Percentiles rank a stretch among this genome's conserved stretches.
These are phyloP conservation scores for Acanthurus tractus DNA, from an alignment of 2,797 vertebrate species.

Conservation along the genomic window DNA sequence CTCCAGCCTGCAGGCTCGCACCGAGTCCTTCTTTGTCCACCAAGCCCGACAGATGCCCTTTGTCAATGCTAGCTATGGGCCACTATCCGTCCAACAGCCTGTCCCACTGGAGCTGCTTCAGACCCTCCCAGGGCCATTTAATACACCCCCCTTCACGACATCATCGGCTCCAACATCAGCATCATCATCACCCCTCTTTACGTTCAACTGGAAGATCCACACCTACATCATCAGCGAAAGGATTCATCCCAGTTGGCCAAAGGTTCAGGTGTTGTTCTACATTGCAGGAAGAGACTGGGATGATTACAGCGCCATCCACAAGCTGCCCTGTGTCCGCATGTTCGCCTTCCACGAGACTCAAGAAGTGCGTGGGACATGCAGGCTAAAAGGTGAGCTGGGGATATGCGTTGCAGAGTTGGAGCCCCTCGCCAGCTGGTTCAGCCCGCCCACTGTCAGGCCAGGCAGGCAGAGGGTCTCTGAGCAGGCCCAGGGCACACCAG, in stretches of 20 bases:
- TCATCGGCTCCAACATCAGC: slow-evolving; percentile 65
- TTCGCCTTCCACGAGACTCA: slow-evolving; percentile 91
- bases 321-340: slow-evolving; percentile 87
- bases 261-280: slow-evolving; percentile 90
- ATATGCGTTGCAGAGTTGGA: slow-evolving; percentile 89
- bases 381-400: slow-evolving; percentile 87
- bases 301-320: slow-evolving; percentile 85
- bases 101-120: slow-evolving; percentile 90
- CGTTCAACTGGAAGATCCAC: slow-evolving; percentile 90
- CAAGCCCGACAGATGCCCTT: slow-evolving; percentile 87
- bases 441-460: slow-evolving; percentile 85
- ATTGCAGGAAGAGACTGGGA: slow-evolving; percentile 89
- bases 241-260: slow-evolving; percentile 88
- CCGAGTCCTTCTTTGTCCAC: slow-evolving; percentile 92
- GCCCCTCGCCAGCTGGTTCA: slow-evolving; percentile 89
- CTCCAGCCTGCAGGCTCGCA: slow-evolving; percentile 91
- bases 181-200: slow-evolving; percentile 80
- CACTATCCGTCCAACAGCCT: slow-evolving; percentile 87
- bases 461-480: slow-evolving; percentile 85
- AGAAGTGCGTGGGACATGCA: slow-evolving; percentile 88
- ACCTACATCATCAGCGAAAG: slow-evolving; percentile 87
- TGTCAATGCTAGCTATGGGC: slow-evolving; percentile 93
- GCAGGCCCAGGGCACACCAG: slow-evolving; percentile 85
- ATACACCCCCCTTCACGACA: slow-evolving; percentile 59
- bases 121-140: slow-evolving; percentile 79